A percentile compares a stretch with the other conserved stretches of the same genome.
Evolutionary conservation across 2,797 vertebrate genomes (phyloP).

Genomic region (Oceanodroma leucorhoa): DNA sequence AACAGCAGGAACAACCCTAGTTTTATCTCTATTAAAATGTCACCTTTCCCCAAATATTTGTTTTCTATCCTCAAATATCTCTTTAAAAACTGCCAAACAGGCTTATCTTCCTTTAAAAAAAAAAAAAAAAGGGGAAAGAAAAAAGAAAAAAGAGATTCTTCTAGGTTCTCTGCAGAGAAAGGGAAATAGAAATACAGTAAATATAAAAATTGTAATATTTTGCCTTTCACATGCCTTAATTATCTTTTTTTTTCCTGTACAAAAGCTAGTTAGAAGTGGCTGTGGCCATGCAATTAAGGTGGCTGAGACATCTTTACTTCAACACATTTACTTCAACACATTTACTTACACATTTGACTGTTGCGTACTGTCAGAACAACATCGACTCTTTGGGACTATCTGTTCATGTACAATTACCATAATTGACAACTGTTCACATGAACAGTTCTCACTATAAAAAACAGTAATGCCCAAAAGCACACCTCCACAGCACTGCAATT

Average conservation of each 20-base stretch:
- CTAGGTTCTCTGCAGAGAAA: background rate
- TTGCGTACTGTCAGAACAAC: background rate
- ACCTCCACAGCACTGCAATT: background rate
- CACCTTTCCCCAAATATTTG: background rate
- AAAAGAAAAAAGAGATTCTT: background rate
- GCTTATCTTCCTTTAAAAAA: background rate
- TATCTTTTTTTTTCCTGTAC: background rate
- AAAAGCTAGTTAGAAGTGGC: background rate
- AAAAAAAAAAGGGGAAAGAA: too few species aligned
- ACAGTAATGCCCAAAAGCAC: background rate
- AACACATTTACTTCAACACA: too few species aligned
- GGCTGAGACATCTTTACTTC: background rate
- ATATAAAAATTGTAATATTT: background rate
- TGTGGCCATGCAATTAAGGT: background rate
- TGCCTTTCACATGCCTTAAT: background rate
- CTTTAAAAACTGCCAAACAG: background rate
- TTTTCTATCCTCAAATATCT: background rate
- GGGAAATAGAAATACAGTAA: background rate
- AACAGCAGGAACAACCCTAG: background rate
- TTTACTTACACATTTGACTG: background rate
- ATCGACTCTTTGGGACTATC: background rate
- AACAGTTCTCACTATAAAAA: background rate
- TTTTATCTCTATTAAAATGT: background rate
- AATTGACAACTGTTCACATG: background rate
- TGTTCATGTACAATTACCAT: background rate